phyloP scores from a whole-genome alignment of 2,797 vertebrate genomes.

The Otolemur crassicaudatus region DNA sequence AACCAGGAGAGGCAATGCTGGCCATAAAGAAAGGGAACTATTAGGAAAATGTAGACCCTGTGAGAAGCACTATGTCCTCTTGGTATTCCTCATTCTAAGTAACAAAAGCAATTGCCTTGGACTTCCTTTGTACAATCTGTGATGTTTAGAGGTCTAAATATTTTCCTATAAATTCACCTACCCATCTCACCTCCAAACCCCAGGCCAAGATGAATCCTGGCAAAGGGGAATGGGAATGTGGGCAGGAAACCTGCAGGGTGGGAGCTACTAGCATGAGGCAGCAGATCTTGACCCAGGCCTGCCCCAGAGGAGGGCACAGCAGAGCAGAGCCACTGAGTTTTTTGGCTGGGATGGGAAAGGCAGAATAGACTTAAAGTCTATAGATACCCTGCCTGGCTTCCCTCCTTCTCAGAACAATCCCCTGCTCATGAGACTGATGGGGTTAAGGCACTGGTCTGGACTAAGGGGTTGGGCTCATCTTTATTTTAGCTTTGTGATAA shows the following conservation, averaged over 20 bases:
- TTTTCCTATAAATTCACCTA: not conserved
- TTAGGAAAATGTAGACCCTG: not conserved
- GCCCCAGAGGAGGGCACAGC: not conserved
- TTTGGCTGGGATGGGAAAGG: no score
- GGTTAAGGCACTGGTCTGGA: not conserved
- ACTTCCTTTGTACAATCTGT: not conserved
- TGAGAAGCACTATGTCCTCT: not conserved
- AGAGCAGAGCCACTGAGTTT: not conserved
- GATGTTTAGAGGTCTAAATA: not conserved
- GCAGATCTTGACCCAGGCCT: not conserved
- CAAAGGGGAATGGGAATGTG: not conserved
- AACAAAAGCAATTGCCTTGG: not conserved
- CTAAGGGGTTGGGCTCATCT: not conserved
- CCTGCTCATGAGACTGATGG: not conserved
- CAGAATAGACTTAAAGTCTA: not conserved
- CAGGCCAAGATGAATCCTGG: not conserved
- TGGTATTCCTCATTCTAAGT: not conserved
- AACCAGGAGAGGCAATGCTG: not conserved
- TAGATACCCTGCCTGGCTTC: not conserved
- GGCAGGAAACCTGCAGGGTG: not conserved
- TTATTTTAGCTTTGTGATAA: slow-evolving; percentile 45
- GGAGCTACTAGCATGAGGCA: not conserved
- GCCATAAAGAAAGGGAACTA: not conserved
- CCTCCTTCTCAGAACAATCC: not conserved
- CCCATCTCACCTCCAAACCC: not conserved